Evolutionary conservation across 2,888 invertebrate species (phyloP).

Genomic region (Drosophila mulleri): DNA sequence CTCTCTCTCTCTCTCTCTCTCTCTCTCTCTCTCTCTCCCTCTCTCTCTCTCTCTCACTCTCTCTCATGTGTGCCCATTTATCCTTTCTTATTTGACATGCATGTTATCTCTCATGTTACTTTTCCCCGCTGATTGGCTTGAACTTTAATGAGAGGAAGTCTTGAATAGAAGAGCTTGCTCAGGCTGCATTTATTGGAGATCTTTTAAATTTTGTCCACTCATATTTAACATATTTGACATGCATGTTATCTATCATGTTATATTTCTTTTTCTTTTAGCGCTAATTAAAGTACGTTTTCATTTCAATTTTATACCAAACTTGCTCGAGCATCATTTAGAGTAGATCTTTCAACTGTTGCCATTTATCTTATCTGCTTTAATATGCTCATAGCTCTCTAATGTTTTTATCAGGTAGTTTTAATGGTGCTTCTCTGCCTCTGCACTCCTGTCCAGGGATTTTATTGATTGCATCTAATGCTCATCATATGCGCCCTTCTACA

Average conservation of each 20-base stretch:
- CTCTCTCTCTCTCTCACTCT: too few relatives aligned
- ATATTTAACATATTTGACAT: background rate
- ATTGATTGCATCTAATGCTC: conserved; percentile 74
- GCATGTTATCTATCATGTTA: background rate
- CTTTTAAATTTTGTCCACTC: background rate
- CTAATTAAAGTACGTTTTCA: background rate
- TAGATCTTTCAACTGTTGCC: background rate
- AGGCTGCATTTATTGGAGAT: background rate
- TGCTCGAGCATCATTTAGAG: background rate
- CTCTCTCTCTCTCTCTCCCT: too few relatives aligned
- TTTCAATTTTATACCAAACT: too few relatives aligned
- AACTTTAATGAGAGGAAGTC: too few relatives aligned
- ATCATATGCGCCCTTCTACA: conserved; percentile 53
- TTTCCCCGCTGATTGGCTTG: too few relatives aligned
- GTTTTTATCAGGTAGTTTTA: conserved; percentile 24
- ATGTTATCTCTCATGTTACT: too few relatives aligned
- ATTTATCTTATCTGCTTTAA: background rate
- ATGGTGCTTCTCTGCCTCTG: conserved; percentile 16
- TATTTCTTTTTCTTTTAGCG: background rate
- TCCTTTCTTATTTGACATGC: too few relatives aligned
- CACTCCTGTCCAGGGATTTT: conserved; percentile 40
- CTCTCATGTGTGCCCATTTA: too few relatives aligned
- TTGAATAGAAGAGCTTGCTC: too few relatives aligned
- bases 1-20: too few relatives aligned
- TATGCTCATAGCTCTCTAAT: background rate